Evolutionary conservation across 2,113 vertebrate genomes (phyloP).

Genomic region (Alces alces): DNA sequence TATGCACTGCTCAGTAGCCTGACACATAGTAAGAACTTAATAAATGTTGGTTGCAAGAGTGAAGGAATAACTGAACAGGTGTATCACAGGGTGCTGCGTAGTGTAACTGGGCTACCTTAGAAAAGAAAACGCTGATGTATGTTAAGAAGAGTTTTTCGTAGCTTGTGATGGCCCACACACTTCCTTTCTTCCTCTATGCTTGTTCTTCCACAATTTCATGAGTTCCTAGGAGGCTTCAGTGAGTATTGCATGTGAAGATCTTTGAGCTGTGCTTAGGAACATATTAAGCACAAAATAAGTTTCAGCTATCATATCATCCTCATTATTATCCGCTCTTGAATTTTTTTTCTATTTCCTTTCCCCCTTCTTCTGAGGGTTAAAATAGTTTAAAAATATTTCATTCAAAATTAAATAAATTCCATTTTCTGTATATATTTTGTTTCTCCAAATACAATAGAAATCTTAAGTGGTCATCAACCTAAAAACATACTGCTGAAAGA

Average conservation of each 20-base stretch:
- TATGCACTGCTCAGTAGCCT: not conserved
- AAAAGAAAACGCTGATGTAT: not conserved
- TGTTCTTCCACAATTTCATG: not conserved
- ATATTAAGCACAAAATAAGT: not conserved
- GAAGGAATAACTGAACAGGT: not conserved
- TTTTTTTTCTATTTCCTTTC: not conserved
- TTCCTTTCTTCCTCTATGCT: not conserved
- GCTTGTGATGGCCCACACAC: not conserved
- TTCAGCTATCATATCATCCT: not conserved
- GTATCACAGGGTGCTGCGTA: not conserved
- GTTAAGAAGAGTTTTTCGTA: not conserved
- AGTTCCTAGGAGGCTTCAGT: not conserved
- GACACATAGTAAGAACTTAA: not conserved
- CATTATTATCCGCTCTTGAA: not conserved
- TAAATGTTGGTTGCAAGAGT: not conserved
- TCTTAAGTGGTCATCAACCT: not conserved
- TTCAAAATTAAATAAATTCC: conserved; percentile 28
- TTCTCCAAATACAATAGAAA: not conserved
- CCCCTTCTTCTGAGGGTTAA: not conserved
- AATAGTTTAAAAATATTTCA: not conserved
- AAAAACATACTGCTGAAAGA: not conserved
- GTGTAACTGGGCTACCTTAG: not conserved
- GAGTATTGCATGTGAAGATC: not conserved
- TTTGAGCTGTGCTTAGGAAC: not conserved
- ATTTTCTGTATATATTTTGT: not conserved